A percentile compares a stretch with the other conserved stretches of the same genome.
phyloP scores from a whole-genome alignment of 2,113 vertebrate genomes.

The Plestiodon gilberti region DNA sequence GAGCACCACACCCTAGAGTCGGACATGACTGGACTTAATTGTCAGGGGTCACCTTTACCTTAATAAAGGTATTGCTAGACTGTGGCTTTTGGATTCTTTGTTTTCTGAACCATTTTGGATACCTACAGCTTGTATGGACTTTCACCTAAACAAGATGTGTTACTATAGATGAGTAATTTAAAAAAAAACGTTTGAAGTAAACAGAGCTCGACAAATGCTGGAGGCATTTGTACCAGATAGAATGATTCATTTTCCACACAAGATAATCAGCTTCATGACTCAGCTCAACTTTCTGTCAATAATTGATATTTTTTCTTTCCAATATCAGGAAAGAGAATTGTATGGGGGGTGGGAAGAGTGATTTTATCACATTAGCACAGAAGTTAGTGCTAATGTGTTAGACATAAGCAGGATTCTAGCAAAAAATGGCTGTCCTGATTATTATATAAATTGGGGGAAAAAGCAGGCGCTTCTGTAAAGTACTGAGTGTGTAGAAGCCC shows the following conservation, averaged over 20 bases:
- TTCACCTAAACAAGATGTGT: background rate
- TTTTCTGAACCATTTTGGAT: too few relatives aligned
- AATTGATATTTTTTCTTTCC: constrained; percentile 11
- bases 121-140: too few relatives aligned
- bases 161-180: constrained; percentile 36
- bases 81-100: too few relatives aligned
- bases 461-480: background rate
- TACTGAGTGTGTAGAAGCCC: background rate
- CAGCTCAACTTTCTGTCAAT: constrained; percentile 38
- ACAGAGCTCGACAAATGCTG: constrained; percentile 2
- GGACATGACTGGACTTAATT: too few relatives aligned
- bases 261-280: constrained; percentile 55
- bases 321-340: constrained; percentile 12
- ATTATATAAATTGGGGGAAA: background rate
- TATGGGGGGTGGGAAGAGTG: background rate
- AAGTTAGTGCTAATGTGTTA: background rate
- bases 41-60: too few relatives aligned
- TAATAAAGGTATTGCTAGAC: too few relatives aligned
- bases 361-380: background rate
- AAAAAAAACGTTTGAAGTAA: constrained; percentile 27
- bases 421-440: background rate
- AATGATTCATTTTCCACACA: constrained; percentile 49
- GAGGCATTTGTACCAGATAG: background rate
- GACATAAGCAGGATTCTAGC: background rate
- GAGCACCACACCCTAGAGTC: too few relatives aligned